Conservation (phyloP, 2,797 vertebrate genomes). For the Enteromius unitaeniatus region DNA sequence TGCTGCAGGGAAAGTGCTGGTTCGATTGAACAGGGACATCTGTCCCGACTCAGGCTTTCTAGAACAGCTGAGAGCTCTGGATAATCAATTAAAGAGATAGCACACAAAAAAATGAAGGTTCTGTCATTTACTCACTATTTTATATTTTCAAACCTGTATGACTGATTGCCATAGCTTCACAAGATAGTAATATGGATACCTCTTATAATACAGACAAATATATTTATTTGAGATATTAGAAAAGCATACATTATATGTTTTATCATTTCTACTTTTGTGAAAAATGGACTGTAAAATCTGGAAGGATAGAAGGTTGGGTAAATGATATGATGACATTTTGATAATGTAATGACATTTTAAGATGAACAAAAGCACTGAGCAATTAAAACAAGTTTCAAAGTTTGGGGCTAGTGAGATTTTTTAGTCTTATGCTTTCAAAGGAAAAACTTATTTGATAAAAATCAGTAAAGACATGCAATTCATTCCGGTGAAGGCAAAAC, state of each 20-base stretch:
- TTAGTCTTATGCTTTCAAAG: not conserved
- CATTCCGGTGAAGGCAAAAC: not conserved
- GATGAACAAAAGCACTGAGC: not conserved
- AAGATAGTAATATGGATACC: not conserved
- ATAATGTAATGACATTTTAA: not conserved
- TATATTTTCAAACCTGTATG: not conserved
- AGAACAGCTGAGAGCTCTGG: slow-evolving; percentile 80
- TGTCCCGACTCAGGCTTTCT: slow-evolving; percentile 86
- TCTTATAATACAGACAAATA: not conserved
- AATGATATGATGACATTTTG: not conserved
- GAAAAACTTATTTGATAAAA: not conserved
- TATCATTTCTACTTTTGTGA: not conserved
- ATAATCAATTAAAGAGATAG: slow-evolving; percentile 66
- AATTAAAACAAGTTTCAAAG: not conserved
- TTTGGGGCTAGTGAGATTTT: not conserved
- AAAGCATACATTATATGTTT: not conserved
- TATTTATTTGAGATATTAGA: not conserved
- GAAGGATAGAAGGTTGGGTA: not conserved
- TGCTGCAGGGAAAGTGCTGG: slow-evolving; percentile 83
- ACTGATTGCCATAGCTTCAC: not conserved
- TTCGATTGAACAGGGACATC: slow-evolving; percentile 79
- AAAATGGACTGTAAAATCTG: not conserved
- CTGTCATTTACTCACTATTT: not conserved
- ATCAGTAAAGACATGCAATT: not conserved
- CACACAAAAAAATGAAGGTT: not conserved